phyloP scores from a whole-genome alignment of 2,888 invertebrate genomes.

The Aphidoletes aphidimyza region DNA sequence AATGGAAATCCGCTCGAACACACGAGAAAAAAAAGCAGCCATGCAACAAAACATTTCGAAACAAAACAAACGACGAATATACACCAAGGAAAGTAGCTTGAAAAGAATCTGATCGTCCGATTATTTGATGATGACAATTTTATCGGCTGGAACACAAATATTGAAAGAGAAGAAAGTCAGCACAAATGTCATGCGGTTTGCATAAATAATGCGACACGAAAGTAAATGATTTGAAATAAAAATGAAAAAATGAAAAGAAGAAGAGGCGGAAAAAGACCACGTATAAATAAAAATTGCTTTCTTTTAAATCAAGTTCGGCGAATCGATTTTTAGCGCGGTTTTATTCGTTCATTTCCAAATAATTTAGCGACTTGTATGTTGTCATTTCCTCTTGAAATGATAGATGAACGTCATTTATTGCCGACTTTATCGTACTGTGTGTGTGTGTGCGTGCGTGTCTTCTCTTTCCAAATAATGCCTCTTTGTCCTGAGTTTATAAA shows the following conservation, averaged over 20 bases:
- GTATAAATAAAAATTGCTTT: background rate
- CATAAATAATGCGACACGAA: conserved; percentile 11
- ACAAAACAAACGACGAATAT: background rate
- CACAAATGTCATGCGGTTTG: background rate
- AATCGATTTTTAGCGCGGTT: conserved; percentile 19
- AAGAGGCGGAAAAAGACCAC: no score
- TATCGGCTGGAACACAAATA: background rate
- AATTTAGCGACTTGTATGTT: conserved; percentile 14
- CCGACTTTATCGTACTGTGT: background rate
- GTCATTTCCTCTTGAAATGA: conserved; percentile 39
- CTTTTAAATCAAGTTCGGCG: background rate
- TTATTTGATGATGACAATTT: conserved; percentile 1
- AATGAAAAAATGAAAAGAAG: no score
- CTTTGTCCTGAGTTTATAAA: conserved; percentile 41
- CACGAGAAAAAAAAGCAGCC: background rate
- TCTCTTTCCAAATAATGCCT: background rate
- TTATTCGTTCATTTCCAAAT: background rate
- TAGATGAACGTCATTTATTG: conserved; percentile 49
- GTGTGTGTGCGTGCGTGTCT: background rate
- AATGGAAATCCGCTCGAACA: background rate
- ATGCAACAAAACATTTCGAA: background rate
- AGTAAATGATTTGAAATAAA: background rate
- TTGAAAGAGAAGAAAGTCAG: background rate
- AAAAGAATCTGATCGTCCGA: background rate
- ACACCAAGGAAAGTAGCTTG: background rate